Evolutionary conservation across 2,113 vertebrate species (phyloP), one percentile per base, ranked within the genome.

Genomic region (Andinoacara biseriatus): DNA sequence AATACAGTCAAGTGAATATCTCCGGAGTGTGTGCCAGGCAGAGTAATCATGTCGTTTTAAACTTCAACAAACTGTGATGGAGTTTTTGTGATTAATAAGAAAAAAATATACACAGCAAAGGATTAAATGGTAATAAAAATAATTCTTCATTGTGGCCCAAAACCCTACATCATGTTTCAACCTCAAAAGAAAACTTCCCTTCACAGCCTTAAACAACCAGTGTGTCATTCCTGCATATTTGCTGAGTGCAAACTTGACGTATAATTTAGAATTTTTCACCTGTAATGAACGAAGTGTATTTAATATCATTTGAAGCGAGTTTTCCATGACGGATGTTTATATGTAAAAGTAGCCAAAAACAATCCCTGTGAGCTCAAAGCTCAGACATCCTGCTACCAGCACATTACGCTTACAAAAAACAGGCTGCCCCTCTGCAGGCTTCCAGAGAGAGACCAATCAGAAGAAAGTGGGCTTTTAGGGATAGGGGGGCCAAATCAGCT

Each of bases 51-150:
- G 13, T 35, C 38, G n/a, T 14, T 22, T 35, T 6, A 14, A 14
- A 56, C n/a, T 65, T 18, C 0, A n/a, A 13, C n/a, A 78, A 46
- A 67, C 0, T 46, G 35, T 17, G 22, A 43, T 40, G 0, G 17
- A 46, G 62, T 0, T 43, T 63, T 56, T 65, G 40, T 24, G 38
- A n/a, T 43, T 13, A 24, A 43, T n/a, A 65, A 63, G 6, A 63
- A 63, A 33, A 33, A 5, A 33, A 33, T 33, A 31, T 31, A 8
- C 4, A 7, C 24, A 22, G 38, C 10, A 24, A 65, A 65, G 43
- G 15, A 65, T 65, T 24, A 65, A 33, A 43, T 43, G n/a, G 33
- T 38, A 35, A 65, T 24, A 14, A 22, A 65, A 65, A 65, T 24
- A 65, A 65, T 24, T 40, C 11, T 65, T 65, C n/a, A 65, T 40